These are phyloP conservation scores for Gymnocephalus cernua DNA, from an alignment of 2,113 vertebrate species.

Conservation along the genomic window DNA sequence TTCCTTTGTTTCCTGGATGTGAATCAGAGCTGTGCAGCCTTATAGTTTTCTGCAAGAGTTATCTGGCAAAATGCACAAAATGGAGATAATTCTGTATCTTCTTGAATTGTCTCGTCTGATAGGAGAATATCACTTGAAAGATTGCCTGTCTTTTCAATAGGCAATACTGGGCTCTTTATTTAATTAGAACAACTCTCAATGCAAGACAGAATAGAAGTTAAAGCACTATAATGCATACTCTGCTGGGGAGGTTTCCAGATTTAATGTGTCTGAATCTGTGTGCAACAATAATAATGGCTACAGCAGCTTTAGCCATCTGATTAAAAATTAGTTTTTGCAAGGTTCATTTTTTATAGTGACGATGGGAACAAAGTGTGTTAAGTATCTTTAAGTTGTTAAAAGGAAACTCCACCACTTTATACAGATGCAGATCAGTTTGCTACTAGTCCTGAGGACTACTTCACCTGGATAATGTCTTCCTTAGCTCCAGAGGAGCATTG, in stretches of 20 bases:
- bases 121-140: constrained; percentile 18
- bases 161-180: constrained; percentile 15
- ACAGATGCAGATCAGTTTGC: not conserved
- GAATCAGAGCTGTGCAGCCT: constrained; percentile 19
- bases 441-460: too few species aligned
- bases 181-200: not conserved
- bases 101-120: not conserved
- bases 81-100: too few species aligned
- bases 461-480: too few species aligned
- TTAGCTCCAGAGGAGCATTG: too few species aligned
- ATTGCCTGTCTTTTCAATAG: constrained; percentile 11
- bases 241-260: not conserved
- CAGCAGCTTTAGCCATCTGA: not conserved
- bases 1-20: constrained; percentile 41
- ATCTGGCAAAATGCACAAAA: constrained; percentile 1
- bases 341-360: not conserved
- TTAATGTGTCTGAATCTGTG: not conserved
- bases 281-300: not conserved
- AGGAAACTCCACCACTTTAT: not conserved
- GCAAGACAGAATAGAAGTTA: not conserved
- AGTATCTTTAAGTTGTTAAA: not conserved
- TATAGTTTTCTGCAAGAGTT: constrained; percentile 2
- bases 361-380: too few species aligned
- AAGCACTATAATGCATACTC: not conserved
- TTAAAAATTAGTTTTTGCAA: not conserved